Base-by-base conservation (phyloP, 2,113 vertebrate genomes). In the Dryoscopus gambensis region DNA sequence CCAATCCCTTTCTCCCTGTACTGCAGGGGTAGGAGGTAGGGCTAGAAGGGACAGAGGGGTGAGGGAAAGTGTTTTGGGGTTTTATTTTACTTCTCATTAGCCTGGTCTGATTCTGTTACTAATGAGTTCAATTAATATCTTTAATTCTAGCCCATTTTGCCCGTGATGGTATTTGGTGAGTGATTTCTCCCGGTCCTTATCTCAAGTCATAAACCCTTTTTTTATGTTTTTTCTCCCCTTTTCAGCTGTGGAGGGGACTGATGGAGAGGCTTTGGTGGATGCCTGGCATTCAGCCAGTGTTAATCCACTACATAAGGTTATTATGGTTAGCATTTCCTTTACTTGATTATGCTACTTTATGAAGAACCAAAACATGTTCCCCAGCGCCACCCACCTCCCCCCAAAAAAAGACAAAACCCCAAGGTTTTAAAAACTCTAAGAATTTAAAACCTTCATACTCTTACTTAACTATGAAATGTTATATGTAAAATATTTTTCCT, bases 361-460 rank as follows among this genome's bases (percentile, higher is more conserved):
- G 37, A 82, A 71, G 24, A 70, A 35, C 1, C 1, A 23, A 86
- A 77, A 65, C 11, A 11, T 30, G 3, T 19, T 15, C 15, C 11
- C 4, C 37, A 15, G 16, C 69, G 2, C 18, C 25, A 15, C 5
- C 1, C n/a, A n/a, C n/a, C n/a, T n/a, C 6, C 7, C 2, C 2
- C 20, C 40, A 42, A 35, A 67, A 52, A 46, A 4, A 11, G 8
- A 19, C 1, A 37, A 60, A 60, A 5, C 1, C 0, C 1, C 4
- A 57, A 37, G 3, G 0, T 59, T 46, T 40, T 15, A 20, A 73
- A 88, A 70, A 33, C 2, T 14, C 2, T 47, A 49, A 84, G 12
- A 44, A 40, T 31, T 44, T 49, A 27, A 82, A 85, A 50, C 2
- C 1, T 28, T 67, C 49, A 23, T 67, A 55, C 2, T 4, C 11